These are phyloP conservation scores for Sphenodon punctatus DNA, from an alignment of 2,797 vertebrate genomes.

Conservation along the genomic window DNA sequence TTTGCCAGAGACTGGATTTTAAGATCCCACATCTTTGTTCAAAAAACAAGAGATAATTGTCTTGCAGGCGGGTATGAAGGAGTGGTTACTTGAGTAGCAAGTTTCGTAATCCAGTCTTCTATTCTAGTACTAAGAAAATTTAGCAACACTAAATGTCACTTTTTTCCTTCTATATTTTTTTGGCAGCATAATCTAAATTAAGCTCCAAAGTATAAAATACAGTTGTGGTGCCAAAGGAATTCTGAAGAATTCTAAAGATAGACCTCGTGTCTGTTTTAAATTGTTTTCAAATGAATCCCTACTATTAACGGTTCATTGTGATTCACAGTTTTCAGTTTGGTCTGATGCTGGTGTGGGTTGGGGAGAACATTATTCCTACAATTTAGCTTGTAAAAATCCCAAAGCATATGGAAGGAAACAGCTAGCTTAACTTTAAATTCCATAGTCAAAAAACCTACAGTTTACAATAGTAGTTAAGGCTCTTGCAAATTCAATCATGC, in stretches of 20 bases:
- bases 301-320: background rate
- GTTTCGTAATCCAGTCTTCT: background rate
- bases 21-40: background rate
- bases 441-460: no score
- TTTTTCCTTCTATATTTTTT: background rate
- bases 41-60: no score
- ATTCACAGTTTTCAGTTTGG: background rate
- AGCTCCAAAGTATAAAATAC: background rate
- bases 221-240: background rate
- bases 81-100: background rate
- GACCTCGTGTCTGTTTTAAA: background rate
- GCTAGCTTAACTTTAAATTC: background rate
- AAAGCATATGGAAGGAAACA: background rate
- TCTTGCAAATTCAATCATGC: no score
- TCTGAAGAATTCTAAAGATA: conserved; percentile 3
- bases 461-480: no score
- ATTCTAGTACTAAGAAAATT: background rate
- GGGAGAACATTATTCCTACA: no score
- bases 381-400: background rate
- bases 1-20: background rate
- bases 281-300: background rate
- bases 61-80: background rate
- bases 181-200: background rate
- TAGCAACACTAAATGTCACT: background rate
- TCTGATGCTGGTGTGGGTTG: background rate